These are phyloP conservation scores for Shinisaurus crocodilurus DNA, from an alignment of 2,113 vertebrate genomes.

Conservation along the genomic window DNA sequence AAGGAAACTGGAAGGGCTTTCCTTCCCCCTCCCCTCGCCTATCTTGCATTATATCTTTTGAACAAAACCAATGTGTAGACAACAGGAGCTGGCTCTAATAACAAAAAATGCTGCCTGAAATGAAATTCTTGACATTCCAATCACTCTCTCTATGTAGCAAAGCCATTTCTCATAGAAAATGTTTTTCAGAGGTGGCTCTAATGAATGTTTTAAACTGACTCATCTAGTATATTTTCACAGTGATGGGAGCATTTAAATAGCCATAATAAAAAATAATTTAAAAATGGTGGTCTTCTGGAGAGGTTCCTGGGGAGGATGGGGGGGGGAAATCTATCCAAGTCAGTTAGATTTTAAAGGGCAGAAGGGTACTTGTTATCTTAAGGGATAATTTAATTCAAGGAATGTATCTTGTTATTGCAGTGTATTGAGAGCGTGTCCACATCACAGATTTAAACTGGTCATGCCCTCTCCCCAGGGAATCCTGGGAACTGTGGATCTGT, in stretches of 20 bases:
- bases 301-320: background rate
- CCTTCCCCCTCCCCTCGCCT: constrained; percentile 54
- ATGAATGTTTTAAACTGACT: constrained; percentile 74
- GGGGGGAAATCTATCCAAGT: constrained; percentile 8
- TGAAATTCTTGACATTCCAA: constrained; percentile 82
- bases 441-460: background rate
- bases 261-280: constrained; percentile 12
- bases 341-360: constrained; percentile 43
- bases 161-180: constrained; percentile 72
- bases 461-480: background rate
- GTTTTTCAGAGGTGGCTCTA: constrained; percentile 63
- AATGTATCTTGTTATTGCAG: constrained; percentile 12
- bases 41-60: constrained; percentile 76
- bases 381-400: background rate
- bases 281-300: constrained; percentile 13
- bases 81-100: constrained; percentile 76
- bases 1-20: constrained; percentile 67
- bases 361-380: background rate
- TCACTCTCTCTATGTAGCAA: constrained; percentile 71
- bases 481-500: background rate
- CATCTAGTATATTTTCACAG: constrained; percentile 68
- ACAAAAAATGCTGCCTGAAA: constrained; percentile 76
- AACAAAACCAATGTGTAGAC: constrained; percentile 76
- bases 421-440: too few relatives aligned
- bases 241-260: constrained; percentile 52